These are phyloP conservation scores for Tetramorium bicarinatum DNA, from an alignment of 2,888 invertebrate genomes.

Conservation along the genomic window DNA sequence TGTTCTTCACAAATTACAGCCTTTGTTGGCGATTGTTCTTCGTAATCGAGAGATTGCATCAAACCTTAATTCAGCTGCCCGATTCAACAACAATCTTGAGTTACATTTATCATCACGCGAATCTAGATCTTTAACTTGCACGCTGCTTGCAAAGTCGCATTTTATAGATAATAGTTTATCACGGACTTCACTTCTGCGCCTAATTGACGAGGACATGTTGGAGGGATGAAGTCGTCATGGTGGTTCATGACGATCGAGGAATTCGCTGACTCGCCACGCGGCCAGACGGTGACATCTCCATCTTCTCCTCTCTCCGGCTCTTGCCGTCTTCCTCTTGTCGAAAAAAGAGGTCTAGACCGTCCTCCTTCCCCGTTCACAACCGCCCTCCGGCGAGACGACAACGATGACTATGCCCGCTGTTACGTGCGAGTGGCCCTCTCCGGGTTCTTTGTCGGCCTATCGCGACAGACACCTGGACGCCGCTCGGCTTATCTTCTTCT, in stretches of 20 bases:
- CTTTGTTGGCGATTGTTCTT: background rate
- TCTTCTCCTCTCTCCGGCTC: conserved; percentile 45
- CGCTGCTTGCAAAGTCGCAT: background rate
- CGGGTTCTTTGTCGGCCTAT: conserved; percentile 73
- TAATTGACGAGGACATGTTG: conserved; percentile 55
- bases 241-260: conserved; percentile 65
- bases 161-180: background rate
- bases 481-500: conserved; percentile 66
- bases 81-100: background rate
- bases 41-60: background rate
- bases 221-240: conserved; percentile 71
- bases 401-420: conserved; percentile 53
- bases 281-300: conserved; percentile 72
- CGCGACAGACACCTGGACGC: conserved; percentile 73
- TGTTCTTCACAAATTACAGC: background rate
- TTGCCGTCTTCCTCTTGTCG: background rate
- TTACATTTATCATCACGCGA: background rate
- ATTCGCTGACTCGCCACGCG: conserved; percentile 73
- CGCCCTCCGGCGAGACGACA: conserved; percentile 38
- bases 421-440: conserved; percentile 51
- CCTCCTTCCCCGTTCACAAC: conserved; percentile 10
- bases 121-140: background rate
- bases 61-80: background rate
- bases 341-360: conserved; percentile 50
- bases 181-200: background rate